phyloP scores from a whole-genome alignment of 1,140 invertebrate species.

The Drosophila hydei region DNA sequence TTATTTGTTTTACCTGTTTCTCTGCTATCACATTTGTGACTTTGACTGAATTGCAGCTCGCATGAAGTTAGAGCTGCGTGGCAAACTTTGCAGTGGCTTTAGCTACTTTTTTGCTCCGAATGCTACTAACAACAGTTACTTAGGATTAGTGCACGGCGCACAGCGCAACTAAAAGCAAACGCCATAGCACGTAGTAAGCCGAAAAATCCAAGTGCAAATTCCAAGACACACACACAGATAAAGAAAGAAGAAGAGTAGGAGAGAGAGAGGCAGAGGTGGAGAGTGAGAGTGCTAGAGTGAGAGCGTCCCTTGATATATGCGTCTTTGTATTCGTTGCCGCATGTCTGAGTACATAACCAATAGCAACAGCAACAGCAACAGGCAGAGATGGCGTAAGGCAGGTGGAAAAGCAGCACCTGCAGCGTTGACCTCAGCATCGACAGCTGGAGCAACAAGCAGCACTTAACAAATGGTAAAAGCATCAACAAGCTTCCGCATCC shows the following conservation, averaged over 20 bases:
- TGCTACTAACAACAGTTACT: constrained; percentile 76
- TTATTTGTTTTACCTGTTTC: constrained; percentile 3
- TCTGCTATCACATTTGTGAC: constrained; percentile 23
- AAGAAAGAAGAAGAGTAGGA: not conserved
- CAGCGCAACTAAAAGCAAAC: constrained; percentile 72
- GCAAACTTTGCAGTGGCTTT: constrained; percentile 49
- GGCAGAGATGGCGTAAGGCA: constrained; percentile 33
- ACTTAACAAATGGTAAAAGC: constrained; percentile 82
- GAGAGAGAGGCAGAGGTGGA: not conserved
- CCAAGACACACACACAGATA: constrained; percentile 26
- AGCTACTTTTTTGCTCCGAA: constrained; percentile 18
- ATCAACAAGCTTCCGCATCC: constrained; percentile 82
- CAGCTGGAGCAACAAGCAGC: constrained; percentile 81
- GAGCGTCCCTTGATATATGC: constrained; percentile 46
- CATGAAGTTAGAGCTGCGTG: constrained; percentile 31
- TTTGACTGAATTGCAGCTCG: constrained; percentile 63
- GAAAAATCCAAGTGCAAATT: constrained; percentile 66
- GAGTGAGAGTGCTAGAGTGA: not conserved
- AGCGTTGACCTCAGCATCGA: constrained; percentile 78
- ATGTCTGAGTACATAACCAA: constrained; percentile 77
- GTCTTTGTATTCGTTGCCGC: constrained; percentile 43
- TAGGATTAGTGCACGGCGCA: constrained; percentile 66
- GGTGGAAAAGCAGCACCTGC: constrained; percentile 59
- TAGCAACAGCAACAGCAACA: constrained; percentile 39
- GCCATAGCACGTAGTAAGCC: constrained; percentile 72